phyloP scores from a whole-genome alignment of 1,140 invertebrate genomes.

The Drosophila pandora region DNA sequence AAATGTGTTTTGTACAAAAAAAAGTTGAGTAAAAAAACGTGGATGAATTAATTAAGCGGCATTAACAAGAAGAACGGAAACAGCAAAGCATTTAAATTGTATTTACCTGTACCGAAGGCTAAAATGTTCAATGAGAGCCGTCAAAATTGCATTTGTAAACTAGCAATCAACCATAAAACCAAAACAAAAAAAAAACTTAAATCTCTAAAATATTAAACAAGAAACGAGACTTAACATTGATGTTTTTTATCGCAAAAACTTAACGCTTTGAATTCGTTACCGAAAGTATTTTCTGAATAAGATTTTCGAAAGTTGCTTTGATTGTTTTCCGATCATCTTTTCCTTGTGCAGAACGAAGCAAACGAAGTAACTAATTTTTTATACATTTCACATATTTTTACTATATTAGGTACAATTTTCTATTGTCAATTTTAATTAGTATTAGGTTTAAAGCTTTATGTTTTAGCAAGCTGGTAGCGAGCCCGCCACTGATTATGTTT shows the following conservation, averaged over 20 bases:
- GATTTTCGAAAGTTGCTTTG: constrained; percentile 28
- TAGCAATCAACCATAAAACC: constrained; percentile 42
- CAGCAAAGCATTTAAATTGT: constrained; percentile 73
- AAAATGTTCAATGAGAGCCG: constrained; percentile 65
- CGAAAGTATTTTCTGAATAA: constrained; percentile 17
- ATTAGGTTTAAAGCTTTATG: constrained; percentile 80
- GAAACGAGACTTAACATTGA: constrained; percentile 25
- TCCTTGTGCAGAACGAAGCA: constrained; percentile 39
- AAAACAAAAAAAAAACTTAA: constrained; percentile 6
- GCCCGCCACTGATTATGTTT: constrained; percentile 60
- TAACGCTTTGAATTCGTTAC: constrained; percentile 31
- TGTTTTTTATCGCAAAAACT: constrained; percentile 2
- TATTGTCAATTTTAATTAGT: constrained; percentile 63
- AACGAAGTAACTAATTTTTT: constrained; percentile 42
- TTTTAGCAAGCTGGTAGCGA: constrained; percentile 55
- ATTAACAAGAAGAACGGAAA: constrained; percentile 42
- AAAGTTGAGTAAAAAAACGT: constrained; percentile 29
- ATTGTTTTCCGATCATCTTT: constrained; percentile 33
- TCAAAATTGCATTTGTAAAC: constrained; percentile 80
- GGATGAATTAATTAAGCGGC: constrained; percentile 58
- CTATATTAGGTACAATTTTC: constrained; percentile 63
- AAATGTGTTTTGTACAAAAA: constrained; percentile 60
- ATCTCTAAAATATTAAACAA: constrained; percentile 13
- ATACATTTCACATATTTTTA: constrained; percentile 46
- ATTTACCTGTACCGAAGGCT: constrained; percentile 69